Percentiles rank a stretch among this genome's conserved stretches.
phyloP scores from a whole-genome alignment of 2,888 invertebrate species.

The Pinctada fucata region DNA sequence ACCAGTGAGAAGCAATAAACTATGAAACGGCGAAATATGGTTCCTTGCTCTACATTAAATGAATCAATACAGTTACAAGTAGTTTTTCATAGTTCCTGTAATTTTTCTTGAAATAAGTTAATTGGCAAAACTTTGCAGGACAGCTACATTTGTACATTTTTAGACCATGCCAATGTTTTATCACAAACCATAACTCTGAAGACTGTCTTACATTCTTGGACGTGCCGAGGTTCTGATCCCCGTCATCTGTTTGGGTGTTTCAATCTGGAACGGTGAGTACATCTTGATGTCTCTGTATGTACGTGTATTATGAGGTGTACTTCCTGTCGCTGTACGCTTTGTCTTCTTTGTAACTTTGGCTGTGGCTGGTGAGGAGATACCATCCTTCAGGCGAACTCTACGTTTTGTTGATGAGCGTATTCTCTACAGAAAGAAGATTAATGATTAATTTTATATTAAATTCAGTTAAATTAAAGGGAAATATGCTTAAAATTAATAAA shows the following conservation, averaged over 20 bases:
- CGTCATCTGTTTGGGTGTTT: constrained; percentile 52
- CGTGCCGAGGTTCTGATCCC: constrained; percentile 33
- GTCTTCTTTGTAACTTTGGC: constrained; percentile 15
- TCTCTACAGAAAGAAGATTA: constrained; percentile 52
- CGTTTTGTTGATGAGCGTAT: constrained; percentile 59
- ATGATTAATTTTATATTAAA: background rate
- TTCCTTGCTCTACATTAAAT: too few relatives aligned
- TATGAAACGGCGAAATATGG: too few relatives aligned
- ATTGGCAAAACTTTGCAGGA: too few relatives aligned
- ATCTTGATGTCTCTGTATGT: constrained; percentile 54
- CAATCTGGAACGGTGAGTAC: constrained; percentile 68
- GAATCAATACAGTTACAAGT: too few relatives aligned
- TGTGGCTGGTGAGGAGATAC: constrained; percentile 40
- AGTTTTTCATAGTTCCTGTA: too few relatives aligned
- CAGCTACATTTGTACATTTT: too few relatives aligned
- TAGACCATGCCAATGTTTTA: too few relatives aligned
- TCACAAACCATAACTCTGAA: too few relatives aligned
- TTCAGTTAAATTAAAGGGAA: too few relatives aligned
- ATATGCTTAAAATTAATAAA: too few relatives aligned
- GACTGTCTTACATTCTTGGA: constrained; percentile 11
- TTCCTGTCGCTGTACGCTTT: constrained; percentile 11
- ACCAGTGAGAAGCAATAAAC: too few relatives aligned
- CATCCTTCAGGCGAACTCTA: constrained; percentile 52
- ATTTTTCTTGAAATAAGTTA: too few relatives aligned
- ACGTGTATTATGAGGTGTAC: background rate